Base-by-base conservation (phyloP, 2,797 vertebrate genomes). In the Acipenser oxyrinchus region DNA sequence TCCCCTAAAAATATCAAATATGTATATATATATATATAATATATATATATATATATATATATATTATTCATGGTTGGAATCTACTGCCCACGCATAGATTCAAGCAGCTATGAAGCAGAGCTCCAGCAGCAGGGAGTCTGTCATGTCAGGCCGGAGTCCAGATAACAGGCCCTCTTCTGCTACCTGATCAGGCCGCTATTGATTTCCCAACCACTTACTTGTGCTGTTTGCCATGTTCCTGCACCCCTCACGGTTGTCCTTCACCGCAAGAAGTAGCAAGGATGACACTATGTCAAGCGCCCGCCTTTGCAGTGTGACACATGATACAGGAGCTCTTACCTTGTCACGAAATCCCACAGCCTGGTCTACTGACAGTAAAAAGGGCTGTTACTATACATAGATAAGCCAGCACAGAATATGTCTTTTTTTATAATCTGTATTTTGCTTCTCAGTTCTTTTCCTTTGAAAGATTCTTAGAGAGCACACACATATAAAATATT, bases 111-210 rank as follows among this genome's bases (percentile, higher is more conserved):
- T 77, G 79, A 82, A 83, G 77, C 78, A 82, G 78, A 74, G 61
- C 78, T 80, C 79, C 75, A 70, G 65, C 73, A 82, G 75, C 63
- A 12, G 58, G 70, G 72, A 73, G 73, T 76, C 77, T 74, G 72
- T 6, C 72, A 10, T 13, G 76, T 82, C 69, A 74, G 79, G 79
- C 77, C 81, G 80, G 86, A 70, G 77, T 85, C 76, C 80, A 78
- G 76, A 76, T 83, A 81, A 80, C 78, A 82, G 75, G 81, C 73
- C 76, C 75, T 82, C 73, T 71, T 72, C 67, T 72, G 75, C 74
- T 78, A 72, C 75, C 82, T 80, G 83, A 84, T 85, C 69, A 9
- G 84, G 79, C 73, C 67, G 66, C 67, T 84, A 86, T 85, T 81
- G 84, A 89, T 88, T 84, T 79, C 75, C 70, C 73, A 77, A 81